A percentile compares a stretch with the other conserved stretches of the same genome.
Evolutionary conservation across 1,140 invertebrate genomes (phyloP).

Genomic region (Diachasma alloeum): DNA sequence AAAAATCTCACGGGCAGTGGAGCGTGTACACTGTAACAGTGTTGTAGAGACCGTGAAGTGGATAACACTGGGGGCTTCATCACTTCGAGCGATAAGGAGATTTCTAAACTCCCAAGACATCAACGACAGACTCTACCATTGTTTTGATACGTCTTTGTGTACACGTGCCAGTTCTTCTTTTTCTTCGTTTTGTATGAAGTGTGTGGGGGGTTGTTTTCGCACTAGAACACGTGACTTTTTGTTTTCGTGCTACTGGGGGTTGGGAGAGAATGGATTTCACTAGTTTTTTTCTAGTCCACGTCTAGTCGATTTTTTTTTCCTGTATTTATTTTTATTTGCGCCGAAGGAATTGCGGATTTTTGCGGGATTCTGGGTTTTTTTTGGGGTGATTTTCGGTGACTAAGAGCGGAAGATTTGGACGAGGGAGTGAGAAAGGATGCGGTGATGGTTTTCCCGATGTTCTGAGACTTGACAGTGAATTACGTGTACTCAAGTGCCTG

Average conservation of each 20-base stretch:
- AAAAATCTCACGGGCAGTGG: background rate
- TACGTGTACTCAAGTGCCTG: background rate
- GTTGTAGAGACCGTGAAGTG: background rate
- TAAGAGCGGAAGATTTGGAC: background rate
- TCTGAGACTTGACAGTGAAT: background rate
- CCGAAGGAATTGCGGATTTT: background rate
- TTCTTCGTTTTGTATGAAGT: background rate
- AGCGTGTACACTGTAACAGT: background rate
- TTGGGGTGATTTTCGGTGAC: background rate
- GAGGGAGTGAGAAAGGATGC: background rate
- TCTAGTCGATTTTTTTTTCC: background rate
- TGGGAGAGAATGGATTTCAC: background rate
- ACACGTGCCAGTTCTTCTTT: background rate
- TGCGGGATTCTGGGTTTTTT: background rate
- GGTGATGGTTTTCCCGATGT: background rate
- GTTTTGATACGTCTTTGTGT: background rate
- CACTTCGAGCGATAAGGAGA: background rate
- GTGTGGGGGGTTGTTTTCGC: background rate
- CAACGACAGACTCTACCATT: background rate
- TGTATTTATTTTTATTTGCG: background rate
- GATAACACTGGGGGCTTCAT: background rate
- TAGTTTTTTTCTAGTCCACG: background rate
- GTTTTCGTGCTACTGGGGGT: background rate
- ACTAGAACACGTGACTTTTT: background rate
- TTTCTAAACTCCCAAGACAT: background rate